Base-by-base conservation (phyloP, 1,140 invertebrate genomes). In the Rhyacophila brunnea region DNA sequence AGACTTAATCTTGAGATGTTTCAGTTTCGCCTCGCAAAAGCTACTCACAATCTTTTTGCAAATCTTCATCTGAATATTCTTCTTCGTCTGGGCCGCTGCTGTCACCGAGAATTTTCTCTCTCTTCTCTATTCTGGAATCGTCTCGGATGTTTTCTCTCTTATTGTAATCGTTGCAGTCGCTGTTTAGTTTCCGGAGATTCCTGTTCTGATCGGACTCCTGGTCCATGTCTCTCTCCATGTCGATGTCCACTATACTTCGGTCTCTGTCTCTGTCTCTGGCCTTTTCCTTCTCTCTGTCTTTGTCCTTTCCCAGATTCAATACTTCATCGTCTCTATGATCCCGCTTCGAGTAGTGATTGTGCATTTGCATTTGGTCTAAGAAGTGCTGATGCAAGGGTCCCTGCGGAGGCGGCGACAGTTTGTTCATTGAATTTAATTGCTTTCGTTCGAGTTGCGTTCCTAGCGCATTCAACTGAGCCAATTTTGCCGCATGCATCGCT, bases 391-490 rank as follows among this genome's bases (percentile, higher is more conserved):
- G 80, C 1, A 77, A 68, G 20, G 73, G 73, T n/a, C 73, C 72
- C 0, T 74, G 73, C 7, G 74, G 75, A 1, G 77, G 77, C 0
- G 75, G 76, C 1, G 77, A 71, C 1, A 75, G 72, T 13, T 74
- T 75, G 72, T 77, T 77, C 53, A 59, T 48, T n/a, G 75, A 75
- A 7, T 72, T 72, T 6, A 75, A 73, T 1, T 71, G 75, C 50
- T 79, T 79, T 49, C 75, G 68, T 52, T 84, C 82, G 68, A 86
- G 80, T 67, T 85, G 81, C 59, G 80, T 71, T 5, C 80, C 84
- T 75, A 88, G 80, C 0, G 85, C 85, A 66, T 82, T 87, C 68
- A 89, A 75, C 54, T 89, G 87, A 2, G 86, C 86, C 65, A 89
- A 75, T 72, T 89, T 89, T 13, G 84, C 83, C 2, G 83, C 83